Evolutionary conservation across 2,113 vertebrate genomes (phyloP).

Genomic region (Gila orcuttii): DNA sequence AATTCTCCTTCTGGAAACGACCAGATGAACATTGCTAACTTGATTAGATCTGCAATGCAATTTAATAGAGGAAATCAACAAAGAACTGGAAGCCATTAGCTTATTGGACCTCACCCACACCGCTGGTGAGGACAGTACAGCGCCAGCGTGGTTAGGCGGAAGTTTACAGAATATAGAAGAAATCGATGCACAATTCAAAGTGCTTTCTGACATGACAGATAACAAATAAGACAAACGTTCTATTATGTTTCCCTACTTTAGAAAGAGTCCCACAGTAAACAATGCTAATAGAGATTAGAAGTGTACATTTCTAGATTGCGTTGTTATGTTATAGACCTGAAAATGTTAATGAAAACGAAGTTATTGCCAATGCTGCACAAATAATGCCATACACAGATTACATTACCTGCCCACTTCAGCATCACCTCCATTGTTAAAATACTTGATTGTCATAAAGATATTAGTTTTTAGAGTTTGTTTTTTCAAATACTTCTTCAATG

Average conservation of each 20-base stretch:
- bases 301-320: background rate
- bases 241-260: background rate
- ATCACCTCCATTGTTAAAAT: too few relatives aligned
- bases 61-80: constrained; percentile 58
- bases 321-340: background rate
- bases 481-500: background rate
- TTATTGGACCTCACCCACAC: constrained; percentile 52
- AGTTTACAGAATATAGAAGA: background rate
- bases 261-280: background rate
- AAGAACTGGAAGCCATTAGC: constrained; percentile 52
- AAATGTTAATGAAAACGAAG: background rate
- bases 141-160: background rate
- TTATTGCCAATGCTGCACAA: background rate
- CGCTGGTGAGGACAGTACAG: constrained; percentile 38
- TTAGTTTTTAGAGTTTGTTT: background rate
- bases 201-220: background rate
- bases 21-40: constrained; percentile 55
- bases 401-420: too few relatives aligned
- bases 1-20: constrained; percentile 43
- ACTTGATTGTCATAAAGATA: background rate
- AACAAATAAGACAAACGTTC: background rate
- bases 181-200: background rate
- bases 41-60: constrained; percentile 58
- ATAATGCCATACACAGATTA: too few relatives aligned
- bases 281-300: background rate